Evolutionary conservation across 2,797 vertebrate genomes (phyloP).

Genomic region (Decapterus maruadsi): DNA sequence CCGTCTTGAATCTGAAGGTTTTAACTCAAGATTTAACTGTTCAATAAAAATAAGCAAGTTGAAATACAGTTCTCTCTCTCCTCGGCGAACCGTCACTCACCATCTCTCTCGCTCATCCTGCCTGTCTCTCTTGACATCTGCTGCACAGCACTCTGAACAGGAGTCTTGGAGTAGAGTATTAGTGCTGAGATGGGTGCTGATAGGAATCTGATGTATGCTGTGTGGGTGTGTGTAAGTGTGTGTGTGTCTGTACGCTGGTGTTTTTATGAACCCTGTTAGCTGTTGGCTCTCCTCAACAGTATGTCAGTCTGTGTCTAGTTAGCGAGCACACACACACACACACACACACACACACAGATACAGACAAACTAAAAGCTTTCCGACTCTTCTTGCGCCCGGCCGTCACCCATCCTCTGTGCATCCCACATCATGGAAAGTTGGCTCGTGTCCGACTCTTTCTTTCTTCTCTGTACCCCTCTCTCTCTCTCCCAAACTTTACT

Average conservation of each 20-base stretch:
- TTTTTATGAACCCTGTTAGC: slow-evolving; percentile 88
- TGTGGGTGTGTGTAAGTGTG: slow-evolving; percentile 32
- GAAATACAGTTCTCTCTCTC: neutral
- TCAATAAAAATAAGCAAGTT: neutral
- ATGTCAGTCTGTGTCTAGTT: slow-evolving; percentile 77
- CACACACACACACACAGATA: slow-evolving; percentile 56
- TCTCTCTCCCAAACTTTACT: slow-evolving; percentile 42
- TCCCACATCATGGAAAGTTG: slow-evolving; percentile 96
- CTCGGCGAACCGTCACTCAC: neutral
- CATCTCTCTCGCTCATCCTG: neutral
- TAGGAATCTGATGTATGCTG: slow-evolving; percentile 62
- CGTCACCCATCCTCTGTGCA: slow-evolving; percentile 84
- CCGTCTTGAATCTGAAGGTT: neutral
- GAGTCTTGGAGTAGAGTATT: slow-evolving; percentile 57
- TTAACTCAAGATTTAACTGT: neutral
- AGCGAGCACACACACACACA: slow-evolving; percentile 64
- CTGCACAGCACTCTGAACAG: slow-evolving; percentile 67
- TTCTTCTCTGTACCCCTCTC: slow-evolving; percentile 36
- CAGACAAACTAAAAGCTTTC: slow-evolving; percentile 61
- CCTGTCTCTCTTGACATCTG: slow-evolving; percentile 62
- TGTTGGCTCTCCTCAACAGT: slow-evolving; percentile 77
- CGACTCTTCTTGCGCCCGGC: slow-evolving; percentile 57
- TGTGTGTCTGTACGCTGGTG: slow-evolving; percentile 54
- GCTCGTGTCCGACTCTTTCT: slow-evolving; percentile 69
- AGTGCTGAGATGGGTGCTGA: slow-evolving; percentile 60